phyloP scores from a whole-genome alignment of 1,140 invertebrate genomes.

The Druon quercuslanigerum region DNA sequence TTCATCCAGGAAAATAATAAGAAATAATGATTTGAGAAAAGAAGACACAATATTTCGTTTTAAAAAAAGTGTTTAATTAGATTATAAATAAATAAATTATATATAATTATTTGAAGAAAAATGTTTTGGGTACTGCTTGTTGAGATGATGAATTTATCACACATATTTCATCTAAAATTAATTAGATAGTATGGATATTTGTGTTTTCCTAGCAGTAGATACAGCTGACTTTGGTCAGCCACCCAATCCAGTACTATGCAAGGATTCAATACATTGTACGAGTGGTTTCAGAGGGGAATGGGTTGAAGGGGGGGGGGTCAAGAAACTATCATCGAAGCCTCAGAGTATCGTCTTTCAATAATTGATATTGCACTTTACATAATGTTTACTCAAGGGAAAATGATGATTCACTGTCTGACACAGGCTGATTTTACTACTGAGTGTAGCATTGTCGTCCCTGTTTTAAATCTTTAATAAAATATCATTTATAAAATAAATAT shows the following conservation, averaged over 20 bases:
- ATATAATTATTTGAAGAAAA: no score
- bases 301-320: neutral
- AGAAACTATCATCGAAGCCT: neutral
- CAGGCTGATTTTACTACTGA: no score
- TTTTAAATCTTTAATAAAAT: no score
- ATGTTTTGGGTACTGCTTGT: no score
- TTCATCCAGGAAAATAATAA: neutral
- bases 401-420: no score
- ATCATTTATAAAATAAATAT: no score
- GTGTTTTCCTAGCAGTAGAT: slow-evolving; percentile 14
- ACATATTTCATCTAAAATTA: neutral
- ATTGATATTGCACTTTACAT: neutral
- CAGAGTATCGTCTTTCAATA: slow-evolving; percentile 20
- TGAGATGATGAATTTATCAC: neutral
- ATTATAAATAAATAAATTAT: no score
- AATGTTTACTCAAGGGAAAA: neutral
- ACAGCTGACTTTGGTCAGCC: slow-evolving; percentile 12
- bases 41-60: no score
- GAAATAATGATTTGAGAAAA: neutral
- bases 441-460: no score
- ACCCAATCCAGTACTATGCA: slow-evolving; percentile 18
- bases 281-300: neutral
- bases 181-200: slow-evolving; percentile 4
- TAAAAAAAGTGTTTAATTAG: no score
- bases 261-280: slow-evolving; percentile 16